These are phyloP conservation scores for Rotaria sp. DNA, from an alignment of 2,888 invertebrate species.

Conservation along the genomic window DNA sequence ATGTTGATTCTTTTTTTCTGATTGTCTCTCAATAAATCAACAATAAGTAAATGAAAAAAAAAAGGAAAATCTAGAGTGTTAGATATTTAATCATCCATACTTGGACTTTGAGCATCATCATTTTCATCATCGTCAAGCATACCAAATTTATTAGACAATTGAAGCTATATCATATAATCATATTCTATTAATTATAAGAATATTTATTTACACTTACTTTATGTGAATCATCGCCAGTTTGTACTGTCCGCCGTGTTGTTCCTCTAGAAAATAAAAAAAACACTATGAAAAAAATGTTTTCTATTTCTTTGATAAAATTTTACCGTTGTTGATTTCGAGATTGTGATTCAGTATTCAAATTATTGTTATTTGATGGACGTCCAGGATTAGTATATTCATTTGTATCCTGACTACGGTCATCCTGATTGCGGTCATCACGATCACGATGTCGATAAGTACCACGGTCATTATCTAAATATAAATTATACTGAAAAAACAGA, in stretches of 20 bases:
- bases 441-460: not conserved
- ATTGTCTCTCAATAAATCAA: not conserved
- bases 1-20: not conserved
- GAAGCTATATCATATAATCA: not conserved
- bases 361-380: not conserved
- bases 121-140: not conserved
- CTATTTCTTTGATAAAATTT: not conserved
- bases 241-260: not conserved
- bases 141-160: not conserved
- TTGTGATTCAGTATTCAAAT: not conserved
- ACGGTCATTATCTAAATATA: not conserved
- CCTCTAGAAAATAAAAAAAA: not conserved
- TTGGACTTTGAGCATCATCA: not conserved
- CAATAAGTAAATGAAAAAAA: not conserved
- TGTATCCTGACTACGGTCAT: not conserved
- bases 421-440: not conserved
- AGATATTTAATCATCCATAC: not conserved
- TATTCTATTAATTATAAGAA: not conserved
- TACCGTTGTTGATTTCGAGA: not conserved
- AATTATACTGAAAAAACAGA: not conserved
- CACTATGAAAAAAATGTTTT: too few relatives aligned
- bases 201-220: not conserved
- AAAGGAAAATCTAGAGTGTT: not conserved
- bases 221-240: not conserved
- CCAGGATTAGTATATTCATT: not conserved